These are phyloP conservation scores for Lophotis ruficrista DNA, from an alignment of 2,113 vertebrate species.

Conservation along the genomic window DNA sequence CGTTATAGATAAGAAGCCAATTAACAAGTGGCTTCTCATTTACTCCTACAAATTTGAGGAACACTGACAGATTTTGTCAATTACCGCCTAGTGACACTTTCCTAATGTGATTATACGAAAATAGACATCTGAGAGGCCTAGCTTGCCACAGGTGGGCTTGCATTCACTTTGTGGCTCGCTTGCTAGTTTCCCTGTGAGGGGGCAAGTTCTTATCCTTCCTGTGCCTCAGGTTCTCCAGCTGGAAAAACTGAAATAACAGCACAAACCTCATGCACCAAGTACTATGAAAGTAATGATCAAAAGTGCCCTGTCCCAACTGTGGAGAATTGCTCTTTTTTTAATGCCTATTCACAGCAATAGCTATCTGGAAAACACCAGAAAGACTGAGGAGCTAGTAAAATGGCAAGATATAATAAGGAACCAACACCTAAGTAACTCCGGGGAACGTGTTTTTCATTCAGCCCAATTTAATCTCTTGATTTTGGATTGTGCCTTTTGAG, in stretches of 20 bases:
- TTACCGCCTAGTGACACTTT: not conserved
- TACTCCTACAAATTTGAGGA: not conserved
- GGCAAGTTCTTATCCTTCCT: not conserved
- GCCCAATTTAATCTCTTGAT: not conserved
- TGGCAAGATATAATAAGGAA: not conserved
- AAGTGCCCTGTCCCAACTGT: not conserved
- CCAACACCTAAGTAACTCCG: not conserved
- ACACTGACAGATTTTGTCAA: conserved; percentile 1
- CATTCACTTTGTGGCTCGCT: not conserved
- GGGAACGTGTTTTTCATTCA: not conserved
- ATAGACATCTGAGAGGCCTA: not conserved
- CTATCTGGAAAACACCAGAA: not conserved
- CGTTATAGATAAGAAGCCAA: not conserved
- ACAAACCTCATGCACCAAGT: not conserved
- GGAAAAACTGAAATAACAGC: not conserved
- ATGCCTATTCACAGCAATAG: not conserved
- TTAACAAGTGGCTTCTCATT: not conserved
- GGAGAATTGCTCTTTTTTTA: not conserved
- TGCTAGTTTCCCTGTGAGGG: not conserved
- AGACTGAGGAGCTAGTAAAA: not conserved
- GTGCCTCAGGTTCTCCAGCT: not conserved
- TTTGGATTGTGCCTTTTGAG: not conserved
- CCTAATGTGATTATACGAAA: not conserved
- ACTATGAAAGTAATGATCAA: not conserved
- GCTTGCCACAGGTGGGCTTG: not conserved